Evolutionary conservation across 2,797 vertebrate species (phyloP).

Genomic region (Lithobates pipiens): DNA sequence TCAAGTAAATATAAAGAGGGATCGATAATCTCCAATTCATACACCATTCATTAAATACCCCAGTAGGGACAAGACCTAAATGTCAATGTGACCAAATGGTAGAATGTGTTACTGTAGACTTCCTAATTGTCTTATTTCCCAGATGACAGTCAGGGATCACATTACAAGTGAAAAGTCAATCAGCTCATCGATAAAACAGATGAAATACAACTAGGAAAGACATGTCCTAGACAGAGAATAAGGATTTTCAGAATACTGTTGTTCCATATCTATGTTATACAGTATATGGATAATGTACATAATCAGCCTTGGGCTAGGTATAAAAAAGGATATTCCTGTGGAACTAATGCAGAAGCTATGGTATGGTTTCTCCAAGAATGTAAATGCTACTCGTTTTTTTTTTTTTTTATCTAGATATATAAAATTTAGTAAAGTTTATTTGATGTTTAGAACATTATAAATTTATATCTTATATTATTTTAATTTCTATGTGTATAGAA

Average conservation of each 20-base stretch:
- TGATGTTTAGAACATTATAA: too few species aligned
- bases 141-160: constrained; percentile 4
- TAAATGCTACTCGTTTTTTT: too few species aligned
- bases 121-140: constrained; percentile 9
- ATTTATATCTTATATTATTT: too few species aligned
- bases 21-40: not conserved
- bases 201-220: not conserved
- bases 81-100: not conserved
- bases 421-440: too few species aligned
- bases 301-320: too few species aligned
- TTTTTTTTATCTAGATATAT: too few species aligned
- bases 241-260: not conserved
- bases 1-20: not conserved
- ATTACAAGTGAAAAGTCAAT: constrained; percentile 1
- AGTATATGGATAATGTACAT: too few species aligned
- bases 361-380: too few species aligned
- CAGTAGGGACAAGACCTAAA: constrained; percentile 1
- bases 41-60: not conserved
- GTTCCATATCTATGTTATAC: not conserved
- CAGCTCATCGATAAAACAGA: not conserved
- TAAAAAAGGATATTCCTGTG: too few species aligned
- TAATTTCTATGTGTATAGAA: too few species aligned
- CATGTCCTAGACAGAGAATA: not conserved
- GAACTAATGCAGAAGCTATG: too few species aligned
- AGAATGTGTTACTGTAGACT: not conserved